Evolutionary conservation across 1,140 invertebrate genomes (phyloP).

Genomic region (Leptopilina clavipes): DNA sequence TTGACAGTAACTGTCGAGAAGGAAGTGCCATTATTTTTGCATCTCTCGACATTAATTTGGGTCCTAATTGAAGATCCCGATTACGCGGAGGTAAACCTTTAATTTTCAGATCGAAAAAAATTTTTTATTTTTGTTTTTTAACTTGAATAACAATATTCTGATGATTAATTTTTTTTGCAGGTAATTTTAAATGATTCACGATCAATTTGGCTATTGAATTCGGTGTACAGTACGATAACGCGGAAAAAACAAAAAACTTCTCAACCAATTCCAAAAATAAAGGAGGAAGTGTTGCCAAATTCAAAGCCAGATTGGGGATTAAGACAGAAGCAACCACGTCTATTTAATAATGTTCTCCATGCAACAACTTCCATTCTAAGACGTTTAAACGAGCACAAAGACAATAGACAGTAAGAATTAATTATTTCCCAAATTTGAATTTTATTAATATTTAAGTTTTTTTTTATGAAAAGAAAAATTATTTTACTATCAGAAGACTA

Average conservation of each 20-base stretch:
- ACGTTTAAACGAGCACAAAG: slow-evolving; percentile 42
- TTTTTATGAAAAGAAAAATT: not conserved
- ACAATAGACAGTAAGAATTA: not conserved
- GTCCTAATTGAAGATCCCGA: slow-evolving; percentile 48
- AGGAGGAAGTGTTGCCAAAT: slow-evolving; percentile 50
- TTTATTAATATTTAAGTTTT: not conserved
- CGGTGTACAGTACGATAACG: slow-evolving; percentile 39
- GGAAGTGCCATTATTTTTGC: slow-evolving; percentile 54
- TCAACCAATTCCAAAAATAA: slow-evolving; percentile 13
- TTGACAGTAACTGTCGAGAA: slow-evolving; percentile 52
- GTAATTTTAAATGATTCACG: slow-evolving; percentile 42
- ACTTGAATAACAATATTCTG: not conserved
- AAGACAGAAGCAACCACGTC: slow-evolving; percentile 52
- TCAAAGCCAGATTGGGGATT: slow-evolving; percentile 58
- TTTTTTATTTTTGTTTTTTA: too few species aligned
- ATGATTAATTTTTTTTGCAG: slow-evolving; percentile 38
- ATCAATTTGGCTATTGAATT: slow-evolving; percentile 50
- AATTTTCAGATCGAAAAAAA: too few species aligned
- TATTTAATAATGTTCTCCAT: slow-evolving; percentile 50
- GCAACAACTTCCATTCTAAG: slow-evolving; percentile 47
- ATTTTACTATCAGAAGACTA: too few species aligned
- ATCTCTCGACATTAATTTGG: slow-evolving; percentile 59
- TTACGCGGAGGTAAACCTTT: slow-evolving; percentile 46
- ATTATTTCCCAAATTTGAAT: not conserved
- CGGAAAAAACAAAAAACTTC: slow-evolving; percentile 43